Percentiles rank a stretch among this genome's conserved stretches.
These are phyloP conservation scores for Tuta absoluta DNA, from an alignment of 2,888 invertebrate species.

Conservation along the genomic window DNA sequence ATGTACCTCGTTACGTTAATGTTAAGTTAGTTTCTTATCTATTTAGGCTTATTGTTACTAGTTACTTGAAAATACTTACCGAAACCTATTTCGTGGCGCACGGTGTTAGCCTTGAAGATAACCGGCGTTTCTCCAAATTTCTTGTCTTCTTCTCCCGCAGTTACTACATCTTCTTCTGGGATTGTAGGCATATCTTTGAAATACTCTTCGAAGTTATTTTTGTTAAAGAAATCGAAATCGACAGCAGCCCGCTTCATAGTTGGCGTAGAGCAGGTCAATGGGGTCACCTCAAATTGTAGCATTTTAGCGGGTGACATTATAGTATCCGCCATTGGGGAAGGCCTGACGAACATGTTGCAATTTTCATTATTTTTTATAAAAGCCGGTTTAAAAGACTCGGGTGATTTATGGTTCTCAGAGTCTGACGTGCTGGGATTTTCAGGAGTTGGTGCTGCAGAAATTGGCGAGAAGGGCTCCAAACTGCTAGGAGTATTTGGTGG, in stretches of 20 bases:
- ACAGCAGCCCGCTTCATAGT: conserved; percentile 73
- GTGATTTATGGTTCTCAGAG: conserved; percentile 42
- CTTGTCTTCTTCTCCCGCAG: conserved; percentile 36
- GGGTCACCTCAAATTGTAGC: conserved; percentile 69
- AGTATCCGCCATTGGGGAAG: conserved; percentile 63
- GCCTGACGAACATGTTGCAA: conserved; percentile 62
- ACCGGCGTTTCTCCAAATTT: conserved; percentile 61
- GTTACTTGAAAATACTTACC: conserved; percentile 56
- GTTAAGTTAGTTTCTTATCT: not conserved
- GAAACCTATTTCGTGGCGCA: conserved; percentile 72
- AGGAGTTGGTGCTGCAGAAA: conserved; percentile 54
- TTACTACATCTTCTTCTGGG: conserved; percentile 33
- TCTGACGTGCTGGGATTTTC: conserved; percentile 37
- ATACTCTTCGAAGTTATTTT: conserved; percentile 64
- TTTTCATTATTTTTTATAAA: conserved; percentile 57
- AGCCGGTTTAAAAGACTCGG: conserved; percentile 58
- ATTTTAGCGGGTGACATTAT: conserved; percentile 74
- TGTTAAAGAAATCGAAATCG: conserved; percentile 70
- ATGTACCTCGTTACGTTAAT: not conserved
- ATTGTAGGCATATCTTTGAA: conserved; percentile 50
- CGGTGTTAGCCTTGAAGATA: conserved; percentile 64
- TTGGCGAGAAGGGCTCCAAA: conserved; percentile 42
- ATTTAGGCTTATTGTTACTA: not conserved
- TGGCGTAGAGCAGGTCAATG: conserved; percentile 61
- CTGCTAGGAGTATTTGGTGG: conserved; percentile 42